phyloP scores from a whole-genome alignment of 2,113 vertebrate species.

The Lepus timidus region DNA sequence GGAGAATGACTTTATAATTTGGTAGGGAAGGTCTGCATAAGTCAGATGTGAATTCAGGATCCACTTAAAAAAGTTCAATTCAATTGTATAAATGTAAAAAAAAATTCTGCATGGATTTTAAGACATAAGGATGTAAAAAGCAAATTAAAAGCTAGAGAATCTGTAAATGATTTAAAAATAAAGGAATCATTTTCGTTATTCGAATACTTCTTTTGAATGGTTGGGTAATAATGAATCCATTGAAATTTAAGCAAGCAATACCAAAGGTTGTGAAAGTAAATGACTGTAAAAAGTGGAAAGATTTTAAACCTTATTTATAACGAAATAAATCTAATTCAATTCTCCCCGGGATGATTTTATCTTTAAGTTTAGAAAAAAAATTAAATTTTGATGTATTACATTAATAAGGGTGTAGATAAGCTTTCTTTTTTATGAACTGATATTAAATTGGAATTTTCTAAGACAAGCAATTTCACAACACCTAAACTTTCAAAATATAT shows the following conservation, averaged over 20 bases:
- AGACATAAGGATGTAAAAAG: background rate
- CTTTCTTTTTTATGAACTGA: background rate
- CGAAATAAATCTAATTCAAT: background rate
- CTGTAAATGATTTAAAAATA: constrained; percentile 14
- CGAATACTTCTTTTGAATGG: constrained; percentile 18
- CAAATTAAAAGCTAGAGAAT: background rate
- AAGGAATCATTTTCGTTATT: background rate
- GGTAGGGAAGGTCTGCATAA: background rate
- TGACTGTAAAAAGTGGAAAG: background rate
- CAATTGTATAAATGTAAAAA: background rate
- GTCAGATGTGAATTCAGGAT: background rate
- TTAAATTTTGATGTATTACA: background rate
- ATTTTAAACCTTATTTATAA: constrained; percentile 18
- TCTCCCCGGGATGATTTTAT: background rate
- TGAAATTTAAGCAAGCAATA: background rate
- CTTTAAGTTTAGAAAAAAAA: constrained; percentile 44
- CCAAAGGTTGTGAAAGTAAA: background rate
- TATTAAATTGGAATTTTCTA: background rate
- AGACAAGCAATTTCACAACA: background rate
- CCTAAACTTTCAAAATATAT: background rate
- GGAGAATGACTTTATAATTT: background rate
- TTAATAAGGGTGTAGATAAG: constrained; percentile 10
- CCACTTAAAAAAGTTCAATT: background rate
- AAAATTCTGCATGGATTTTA: constrained; percentile 8
- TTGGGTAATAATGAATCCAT: background rate